Conservation (phyloP, 2,888 invertebrate genomes). For the Cryptocephalus moraei region DNA sequence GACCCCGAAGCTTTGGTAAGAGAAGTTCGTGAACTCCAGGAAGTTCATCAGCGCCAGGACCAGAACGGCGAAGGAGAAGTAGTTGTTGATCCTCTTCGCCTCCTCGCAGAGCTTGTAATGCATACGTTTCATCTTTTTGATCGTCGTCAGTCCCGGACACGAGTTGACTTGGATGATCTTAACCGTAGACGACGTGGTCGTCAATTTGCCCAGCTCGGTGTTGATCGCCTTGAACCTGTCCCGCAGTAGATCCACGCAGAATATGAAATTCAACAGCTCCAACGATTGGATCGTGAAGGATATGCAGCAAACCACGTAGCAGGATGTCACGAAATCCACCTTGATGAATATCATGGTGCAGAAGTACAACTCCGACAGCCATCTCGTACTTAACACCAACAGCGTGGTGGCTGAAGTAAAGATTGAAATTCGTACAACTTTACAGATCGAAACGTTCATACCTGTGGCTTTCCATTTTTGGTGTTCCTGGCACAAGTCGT, state of each 20-base stretch:
- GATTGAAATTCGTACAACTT: too few relatives aligned
- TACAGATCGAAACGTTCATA: too few relatives aligned
- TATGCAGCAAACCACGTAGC: background rate
- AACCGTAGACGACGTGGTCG: too few relatives aligned
- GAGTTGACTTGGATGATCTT: background rate
- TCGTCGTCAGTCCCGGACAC: background rate
- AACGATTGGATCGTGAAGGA: background rate
- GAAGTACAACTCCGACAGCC: too few relatives aligned
- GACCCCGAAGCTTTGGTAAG: background rate
- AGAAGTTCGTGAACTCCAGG: background rate
- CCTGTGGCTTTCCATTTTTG: too few relatives aligned
- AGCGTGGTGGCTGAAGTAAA: too few relatives aligned
- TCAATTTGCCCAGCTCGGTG: background rate
- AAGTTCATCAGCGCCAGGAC: background rate
- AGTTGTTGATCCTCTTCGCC: background rate
- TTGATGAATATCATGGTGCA: too few relatives aligned
- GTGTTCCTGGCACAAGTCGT: too few relatives aligned
- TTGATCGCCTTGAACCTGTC: background rate
- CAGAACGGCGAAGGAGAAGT: background rate
- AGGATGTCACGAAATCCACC: too few relatives aligned
- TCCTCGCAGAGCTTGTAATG: slow-evolving; percentile 1
- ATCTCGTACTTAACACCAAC: too few relatives aligned
- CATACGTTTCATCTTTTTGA: background rate
- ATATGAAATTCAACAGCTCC: background rate
- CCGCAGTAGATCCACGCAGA: background rate